These are phyloP conservation scores for Bombus pyrosoma DNA, from an alignment of 1,140 invertebrate species.

Conservation along the genomic window DNA sequence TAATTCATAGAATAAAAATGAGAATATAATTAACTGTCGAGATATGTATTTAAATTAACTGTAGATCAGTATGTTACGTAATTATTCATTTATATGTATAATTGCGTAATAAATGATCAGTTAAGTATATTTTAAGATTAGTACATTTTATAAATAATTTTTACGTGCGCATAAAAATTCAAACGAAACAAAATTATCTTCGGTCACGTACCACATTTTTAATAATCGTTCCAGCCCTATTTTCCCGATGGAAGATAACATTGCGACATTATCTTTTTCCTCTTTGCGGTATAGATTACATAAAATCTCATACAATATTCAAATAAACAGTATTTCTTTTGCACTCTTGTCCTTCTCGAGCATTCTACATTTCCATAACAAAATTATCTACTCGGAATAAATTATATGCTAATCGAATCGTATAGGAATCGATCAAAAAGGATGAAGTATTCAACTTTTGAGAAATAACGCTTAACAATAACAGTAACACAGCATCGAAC, in stretches of 20 bases:
- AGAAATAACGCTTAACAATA: neutral
- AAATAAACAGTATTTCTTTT: slow-evolving; percentile 1
- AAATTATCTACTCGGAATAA: neutral
- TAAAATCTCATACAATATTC: neutral
- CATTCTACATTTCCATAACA: neutral
- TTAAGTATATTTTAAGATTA: neutral
- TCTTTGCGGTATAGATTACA: neutral
- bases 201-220: too few species aligned
- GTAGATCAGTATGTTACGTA: neutral
- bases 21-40: neutral
- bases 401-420: neutral
- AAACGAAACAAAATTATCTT: too few species aligned
- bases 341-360: neutral
- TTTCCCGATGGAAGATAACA: too few species aligned
- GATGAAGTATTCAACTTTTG: neutral
- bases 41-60: neutral
- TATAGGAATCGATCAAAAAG: neutral
- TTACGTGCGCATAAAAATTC: too few species aligned
- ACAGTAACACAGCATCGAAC: neutral
- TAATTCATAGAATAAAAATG: neutral
- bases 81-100: neutral
- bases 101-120: neutral
- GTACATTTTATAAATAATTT: too few species aligned
- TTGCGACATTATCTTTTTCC: neutral
- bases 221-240: too few species aligned